Conservation (phyloP, 2,113 vertebrate species). For the Indicator indicator region DNA sequence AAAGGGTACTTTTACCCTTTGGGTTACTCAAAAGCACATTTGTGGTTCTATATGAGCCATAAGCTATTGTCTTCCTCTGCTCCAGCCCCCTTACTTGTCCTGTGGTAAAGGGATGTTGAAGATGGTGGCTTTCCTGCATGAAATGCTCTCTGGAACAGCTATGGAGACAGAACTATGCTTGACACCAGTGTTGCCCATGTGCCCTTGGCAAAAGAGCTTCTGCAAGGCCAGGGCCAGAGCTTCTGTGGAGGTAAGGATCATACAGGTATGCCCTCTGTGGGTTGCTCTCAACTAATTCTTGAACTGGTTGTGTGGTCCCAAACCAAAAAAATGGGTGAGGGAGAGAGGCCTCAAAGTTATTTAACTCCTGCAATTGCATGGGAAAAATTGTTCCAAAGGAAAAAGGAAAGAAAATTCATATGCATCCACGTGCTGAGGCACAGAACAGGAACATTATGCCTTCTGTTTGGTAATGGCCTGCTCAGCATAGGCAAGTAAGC, state of each 20-base stretch:
- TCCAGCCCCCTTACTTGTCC: neutral
- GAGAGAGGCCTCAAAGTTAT: neutral
- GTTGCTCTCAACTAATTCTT: neutral
- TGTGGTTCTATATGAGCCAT: neutral
- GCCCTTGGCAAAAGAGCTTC: neutral
- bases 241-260: neutral
- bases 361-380: neutral
- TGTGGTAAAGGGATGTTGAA: neutral
- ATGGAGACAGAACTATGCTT: neutral
- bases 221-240: neutral
- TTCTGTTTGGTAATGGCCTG: neutral
- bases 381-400: neutral
- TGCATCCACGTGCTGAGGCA: rapidly evolving
- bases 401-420: neutral
- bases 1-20: neutral
- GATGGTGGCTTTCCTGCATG: neutral
- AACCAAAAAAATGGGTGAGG: neutral
- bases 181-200: rapidly evolving
- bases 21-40: neutral
- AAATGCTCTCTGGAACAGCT: neutral
- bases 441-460: neutral
- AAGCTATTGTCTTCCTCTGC: neutral
- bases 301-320: neutral
- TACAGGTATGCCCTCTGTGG: neutral
- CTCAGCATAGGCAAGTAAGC: neutral